A percentile compares a stretch with the other conserved stretches of the same genome.
Evolutionary conservation across 2,113 vertebrate species (phyloP).

Genomic region (Copsychus sechellarum): DNA sequence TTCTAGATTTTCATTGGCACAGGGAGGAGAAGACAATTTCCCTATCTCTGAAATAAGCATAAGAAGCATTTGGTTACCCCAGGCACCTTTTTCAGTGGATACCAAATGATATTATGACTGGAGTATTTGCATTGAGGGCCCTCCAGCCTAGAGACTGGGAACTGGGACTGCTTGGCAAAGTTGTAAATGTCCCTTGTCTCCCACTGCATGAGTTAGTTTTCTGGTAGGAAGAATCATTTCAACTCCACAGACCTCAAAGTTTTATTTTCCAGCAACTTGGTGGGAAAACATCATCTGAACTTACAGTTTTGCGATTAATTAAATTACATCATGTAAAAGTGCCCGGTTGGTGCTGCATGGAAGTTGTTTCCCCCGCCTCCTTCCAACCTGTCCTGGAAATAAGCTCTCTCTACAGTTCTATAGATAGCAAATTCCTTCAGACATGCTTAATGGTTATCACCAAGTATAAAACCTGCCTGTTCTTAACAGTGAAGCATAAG

Average conservation of each 20-base stretch:
- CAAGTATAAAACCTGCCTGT: background rate
- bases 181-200: background rate
- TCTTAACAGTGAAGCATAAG: background rate
- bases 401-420: background rate
- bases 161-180: background rate
- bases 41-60: background rate
- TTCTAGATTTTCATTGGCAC: background rate
- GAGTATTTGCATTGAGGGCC: background rate
- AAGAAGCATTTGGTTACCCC: background rate
- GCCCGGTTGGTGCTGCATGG: background rate
- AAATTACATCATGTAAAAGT: background rate
- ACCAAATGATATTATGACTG: background rate
- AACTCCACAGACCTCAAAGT: background rate
- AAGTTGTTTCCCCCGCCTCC: background rate
- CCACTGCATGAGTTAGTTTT: background rate
- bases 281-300: background rate
- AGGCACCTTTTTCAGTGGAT: background rate
- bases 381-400: background rate
- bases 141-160: background rate
- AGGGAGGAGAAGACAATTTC: background rate
- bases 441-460: background rate
- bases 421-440: background rate
- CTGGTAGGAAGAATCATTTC: background rate
- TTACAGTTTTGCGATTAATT: background rate
- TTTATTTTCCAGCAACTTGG: background rate